phyloP scores from a whole-genome alignment of 2,113 vertebrate genomes.

The Octodon degus region DNA sequence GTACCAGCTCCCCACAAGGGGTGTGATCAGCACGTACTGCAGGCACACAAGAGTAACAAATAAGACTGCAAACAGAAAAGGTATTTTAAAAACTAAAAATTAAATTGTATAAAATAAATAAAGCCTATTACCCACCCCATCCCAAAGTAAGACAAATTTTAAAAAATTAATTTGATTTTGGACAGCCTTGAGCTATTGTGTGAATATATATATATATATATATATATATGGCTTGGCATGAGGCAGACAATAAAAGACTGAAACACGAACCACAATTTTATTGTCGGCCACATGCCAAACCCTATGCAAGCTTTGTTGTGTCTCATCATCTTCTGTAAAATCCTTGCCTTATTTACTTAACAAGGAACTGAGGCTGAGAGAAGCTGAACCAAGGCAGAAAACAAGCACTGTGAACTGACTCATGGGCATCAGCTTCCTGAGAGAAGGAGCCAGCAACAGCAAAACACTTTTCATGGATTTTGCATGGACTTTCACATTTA shows the following conservation, averaged over 20 bases:
- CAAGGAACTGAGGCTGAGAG: neutral
- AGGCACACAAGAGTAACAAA: neutral
- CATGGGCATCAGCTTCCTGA: neutral
- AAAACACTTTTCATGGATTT: neutral
- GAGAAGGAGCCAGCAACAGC: neutral
- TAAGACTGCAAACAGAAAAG: neutral
- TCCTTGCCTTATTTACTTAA: neutral
- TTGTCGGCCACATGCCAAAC: neutral
- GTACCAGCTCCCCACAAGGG: neutral
- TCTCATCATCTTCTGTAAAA: slow-evolving; percentile 18
- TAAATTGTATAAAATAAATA: neutral
- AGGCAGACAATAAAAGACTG: too few relatives aligned
- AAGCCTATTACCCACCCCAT: neutral
- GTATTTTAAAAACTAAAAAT: neutral
- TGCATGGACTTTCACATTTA: neutral
- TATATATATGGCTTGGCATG: neutral
- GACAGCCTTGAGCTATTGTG: neutral
- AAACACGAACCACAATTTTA: neutral
- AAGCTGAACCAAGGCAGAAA: slow-evolving; percentile 18
- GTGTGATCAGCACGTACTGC: neutral
- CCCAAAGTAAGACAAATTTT: neutral
- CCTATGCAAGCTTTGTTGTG: neutral
- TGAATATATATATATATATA: neutral
- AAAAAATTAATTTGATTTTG: slow-evolving; percentile 38
- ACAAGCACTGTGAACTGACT: neutral